Conservation (phyloP, 2,888 invertebrate species). For the Chrysina gloriosa region DNA sequence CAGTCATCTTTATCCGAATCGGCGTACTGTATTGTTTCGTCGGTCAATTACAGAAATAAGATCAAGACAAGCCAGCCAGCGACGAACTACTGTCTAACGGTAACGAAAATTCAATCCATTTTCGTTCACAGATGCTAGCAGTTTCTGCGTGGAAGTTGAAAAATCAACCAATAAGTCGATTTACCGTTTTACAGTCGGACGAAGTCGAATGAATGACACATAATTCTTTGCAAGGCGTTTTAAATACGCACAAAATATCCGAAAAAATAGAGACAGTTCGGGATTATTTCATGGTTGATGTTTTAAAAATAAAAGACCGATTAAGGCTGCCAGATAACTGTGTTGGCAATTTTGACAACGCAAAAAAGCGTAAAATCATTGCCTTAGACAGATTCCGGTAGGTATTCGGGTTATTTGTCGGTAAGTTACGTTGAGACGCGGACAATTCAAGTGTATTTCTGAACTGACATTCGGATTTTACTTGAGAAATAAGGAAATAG, state of each 20-base stretch:
- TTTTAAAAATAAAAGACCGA: slow-evolving; percentile 29
- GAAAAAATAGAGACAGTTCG: slow-evolving; percentile 21
- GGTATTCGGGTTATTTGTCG: neutral
- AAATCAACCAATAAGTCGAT: slow-evolving; percentile 31
- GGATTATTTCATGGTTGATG: slow-evolving; percentile 28
- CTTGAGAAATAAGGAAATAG: neutral
- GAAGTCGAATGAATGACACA: slow-evolving; percentile 28
- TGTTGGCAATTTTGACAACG: slow-evolving; percentile 24
- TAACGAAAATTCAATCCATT: slow-evolving; percentile 14
- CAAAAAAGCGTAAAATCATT: slow-evolving; percentile 25
- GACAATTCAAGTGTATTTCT: neutral
- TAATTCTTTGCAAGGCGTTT: slow-evolving; percentile 8
- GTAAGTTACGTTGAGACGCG: neutral
- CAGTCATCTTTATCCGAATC: slow-evolving; percentile 10
- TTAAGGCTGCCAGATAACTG: slow-evolving; percentile 21
- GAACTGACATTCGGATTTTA: neutral
- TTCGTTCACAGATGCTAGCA: slow-evolving; percentile 11
- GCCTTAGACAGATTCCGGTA: neutral
- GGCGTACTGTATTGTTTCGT: slow-evolving; percentile 14
- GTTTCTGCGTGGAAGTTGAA: slow-evolving; percentile 21
- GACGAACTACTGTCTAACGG: slow-evolving; percentile 16
- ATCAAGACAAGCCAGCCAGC: slow-evolving; percentile 4
- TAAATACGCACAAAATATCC: slow-evolving; percentile 13
- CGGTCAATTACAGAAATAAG: slow-evolving; percentile 22
- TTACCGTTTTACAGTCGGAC: slow-evolving; percentile 20